phyloP scores from a whole-genome alignment of 1,140 invertebrate species.

The Meloidogyne exigua region DNA sequence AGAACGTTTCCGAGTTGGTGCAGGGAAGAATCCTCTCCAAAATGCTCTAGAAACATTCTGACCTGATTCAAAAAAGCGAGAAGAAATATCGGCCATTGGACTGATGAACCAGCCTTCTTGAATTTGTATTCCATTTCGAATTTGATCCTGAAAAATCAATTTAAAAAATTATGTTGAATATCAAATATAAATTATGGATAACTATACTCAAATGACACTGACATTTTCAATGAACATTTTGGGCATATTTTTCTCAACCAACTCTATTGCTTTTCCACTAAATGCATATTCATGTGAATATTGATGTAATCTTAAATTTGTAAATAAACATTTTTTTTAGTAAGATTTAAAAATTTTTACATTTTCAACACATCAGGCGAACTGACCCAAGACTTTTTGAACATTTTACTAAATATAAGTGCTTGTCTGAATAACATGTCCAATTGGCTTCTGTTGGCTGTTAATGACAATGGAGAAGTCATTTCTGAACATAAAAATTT shows the following conservation, averaged over 20 bases:
- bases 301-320: slow-evolving; percentile 46
- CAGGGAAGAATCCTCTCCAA: slow-evolving; percentile 37
- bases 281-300: slow-evolving; percentile 42
- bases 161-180: background rate
- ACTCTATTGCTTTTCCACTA: slow-evolving; percentile 44
- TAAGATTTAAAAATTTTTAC: slow-evolving; percentile 68
- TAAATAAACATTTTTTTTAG: slow-evolving; percentile 12
- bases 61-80: background rate
- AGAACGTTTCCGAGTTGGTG: slow-evolving; percentile 69
- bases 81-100: slow-evolving; percentile 73
- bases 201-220: slow-evolving; percentile 51
- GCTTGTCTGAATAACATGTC: slow-evolving; percentile 85
- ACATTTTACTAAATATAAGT: slow-evolving; percentile 81
- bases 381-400: slow-evolving; percentile 90
- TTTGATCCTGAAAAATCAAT: slow-evolving; percentile 72
- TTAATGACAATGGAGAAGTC: slow-evolving; percentile 15
- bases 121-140: slow-evolving; percentile 74
- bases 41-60: slow-evolving; percentile 23
- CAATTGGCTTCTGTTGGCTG: slow-evolving; percentile 67
- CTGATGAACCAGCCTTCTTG: slow-evolving; percentile 84
- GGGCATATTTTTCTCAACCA: slow-evolving; percentile 49
- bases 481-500: background rate
- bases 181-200: background rate
- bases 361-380: slow-evolving; percentile 83
- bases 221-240: slow-evolving; percentile 77